Conservation (phyloP, 2,888 invertebrate genomes). For the Abscondita cerata region DNA sequence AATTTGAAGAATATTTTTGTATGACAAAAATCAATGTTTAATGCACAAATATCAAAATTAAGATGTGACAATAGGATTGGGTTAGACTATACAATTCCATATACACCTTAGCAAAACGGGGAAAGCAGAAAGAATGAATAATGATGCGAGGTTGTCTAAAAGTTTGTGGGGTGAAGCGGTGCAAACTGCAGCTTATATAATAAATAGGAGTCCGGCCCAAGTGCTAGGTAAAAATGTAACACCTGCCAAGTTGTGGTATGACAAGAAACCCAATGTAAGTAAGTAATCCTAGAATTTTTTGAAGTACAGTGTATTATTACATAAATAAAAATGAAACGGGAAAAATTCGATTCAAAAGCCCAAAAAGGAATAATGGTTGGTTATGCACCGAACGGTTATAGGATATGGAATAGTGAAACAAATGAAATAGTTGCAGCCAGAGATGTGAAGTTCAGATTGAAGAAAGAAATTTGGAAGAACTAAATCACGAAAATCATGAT, state of each 20-base stretch:
- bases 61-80: background rate
- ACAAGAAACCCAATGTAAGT: background rate
- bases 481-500: background rate
- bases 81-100: background rate
- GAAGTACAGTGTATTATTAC: background rate
- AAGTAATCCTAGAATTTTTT: background rate
- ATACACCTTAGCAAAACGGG: background rate
- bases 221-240: background rate
- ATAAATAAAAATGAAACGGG: background rate
- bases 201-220: background rate
- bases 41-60: background rate
- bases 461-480: background rate
- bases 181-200: background rate
- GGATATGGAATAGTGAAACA: background rate
- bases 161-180: background rate
- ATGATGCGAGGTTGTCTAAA: background rate
- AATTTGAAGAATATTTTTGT: slow-evolving; percentile 1
- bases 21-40: background rate
- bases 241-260: background rate
- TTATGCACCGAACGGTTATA: background rate
- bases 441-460: slow-evolving; percentile 1
- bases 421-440: background rate
- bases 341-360: slow-evolving; percentile 1
- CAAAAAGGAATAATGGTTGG: background rate
- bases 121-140: background rate